Base-by-base conservation (phyloP, 2,797 vertebrate species). In the Hoplostethus mediterraneus region DNA sequence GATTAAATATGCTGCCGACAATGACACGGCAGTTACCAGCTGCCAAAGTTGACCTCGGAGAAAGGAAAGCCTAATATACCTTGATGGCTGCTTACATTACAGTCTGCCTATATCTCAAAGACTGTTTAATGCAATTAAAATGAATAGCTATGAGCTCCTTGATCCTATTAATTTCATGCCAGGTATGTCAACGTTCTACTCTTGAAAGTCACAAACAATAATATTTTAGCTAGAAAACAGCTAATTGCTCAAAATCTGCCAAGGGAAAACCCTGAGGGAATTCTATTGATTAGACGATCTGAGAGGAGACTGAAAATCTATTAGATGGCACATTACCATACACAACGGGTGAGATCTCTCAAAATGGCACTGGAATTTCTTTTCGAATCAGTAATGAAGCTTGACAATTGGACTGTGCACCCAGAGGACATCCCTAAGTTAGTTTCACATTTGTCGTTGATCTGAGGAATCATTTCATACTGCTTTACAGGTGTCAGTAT, bases 1-100 rank as follows among this genome's bases (percentile, higher is more conserved):
- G 88, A 91, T 90, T 83, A 92, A 92, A 90, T 78, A 84, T 55
- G 71, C 70, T 25, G 75, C 63, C 57, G 77, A 83, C 80, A 81
- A 77, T 74, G 87, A 87, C 71, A 65, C 52, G 55, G 73, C 72
- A 45, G 73, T 83, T 89, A 91, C 82, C 81, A 80, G 78, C 75
- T 53, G 54, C 73, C 42, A 54, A 70, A 75, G 63, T 60, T 88
- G 85, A 91, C 90, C 90, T 78, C 36, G 11, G 66, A 75, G 71
- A 75, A 68, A 82, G 64, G 53, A 70, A 73, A 85, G 52, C 57
- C 73, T 85, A 76, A 84, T 85, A 78, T 77, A 75, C 82, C 38
- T 58, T 63, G 81, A 84, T 38, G 58, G 73, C 67, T 77, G 75
- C 70, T 74, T 85, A 86, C 90, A 57, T 64, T 44, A 67, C 76